Conservation (phyloP, 1,140 invertebrate genomes). For the Scaptomyza pallida region DNA sequence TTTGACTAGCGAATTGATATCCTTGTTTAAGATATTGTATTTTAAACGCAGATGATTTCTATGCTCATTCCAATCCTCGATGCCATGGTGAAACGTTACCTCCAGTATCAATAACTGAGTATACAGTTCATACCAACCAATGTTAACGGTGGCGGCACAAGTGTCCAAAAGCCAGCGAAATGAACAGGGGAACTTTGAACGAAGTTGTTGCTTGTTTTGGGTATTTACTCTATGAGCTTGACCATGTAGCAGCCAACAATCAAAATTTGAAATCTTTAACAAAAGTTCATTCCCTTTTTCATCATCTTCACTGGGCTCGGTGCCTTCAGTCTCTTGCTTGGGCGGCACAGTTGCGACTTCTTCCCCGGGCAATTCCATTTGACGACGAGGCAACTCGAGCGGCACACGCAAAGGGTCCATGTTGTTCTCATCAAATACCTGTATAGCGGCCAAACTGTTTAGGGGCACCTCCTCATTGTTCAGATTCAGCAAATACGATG, state of each 20-base stretch:
- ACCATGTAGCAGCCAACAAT: slow-evolving; percentile 78
- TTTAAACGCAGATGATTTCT: slow-evolving; percentile 50
- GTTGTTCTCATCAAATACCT: slow-evolving; percentile 51
- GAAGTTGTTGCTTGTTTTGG: slow-evolving; percentile 67
- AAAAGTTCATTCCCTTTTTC: slow-evolving; percentile 15
- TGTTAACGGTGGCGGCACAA: slow-evolving; percentile 84
- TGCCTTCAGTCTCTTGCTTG: not conserved
- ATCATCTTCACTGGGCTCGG: not conserved
- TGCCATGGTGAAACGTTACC: slow-evolving; percentile 70
- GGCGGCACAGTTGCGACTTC: not conserved
- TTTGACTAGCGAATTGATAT: slow-evolving; percentile 52
- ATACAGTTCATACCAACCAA: slow-evolving; percentile 84
- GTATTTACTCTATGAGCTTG: slow-evolving; percentile 42
- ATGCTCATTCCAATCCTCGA: slow-evolving; percentile 56
- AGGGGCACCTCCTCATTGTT: slow-evolving; percentile 34
- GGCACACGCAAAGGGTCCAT: slow-evolving; percentile 58
- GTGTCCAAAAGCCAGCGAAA: slow-evolving; percentile 86
- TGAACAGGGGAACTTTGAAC: slow-evolving; percentile 83
- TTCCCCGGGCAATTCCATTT: slow-evolving; percentile 4
- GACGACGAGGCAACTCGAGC: slow-evolving; percentile 46
- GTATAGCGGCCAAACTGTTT: slow-evolving; percentile 43
- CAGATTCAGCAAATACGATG: slow-evolving; percentile 40
- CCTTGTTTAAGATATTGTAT: slow-evolving; percentile 53
- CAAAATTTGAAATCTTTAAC: slow-evolving; percentile 69
- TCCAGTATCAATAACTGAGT: slow-evolving; percentile 83